phyloP scores from a whole-genome alignment of 2,888 invertebrate species.

The Parnassius glacialis region DNA sequence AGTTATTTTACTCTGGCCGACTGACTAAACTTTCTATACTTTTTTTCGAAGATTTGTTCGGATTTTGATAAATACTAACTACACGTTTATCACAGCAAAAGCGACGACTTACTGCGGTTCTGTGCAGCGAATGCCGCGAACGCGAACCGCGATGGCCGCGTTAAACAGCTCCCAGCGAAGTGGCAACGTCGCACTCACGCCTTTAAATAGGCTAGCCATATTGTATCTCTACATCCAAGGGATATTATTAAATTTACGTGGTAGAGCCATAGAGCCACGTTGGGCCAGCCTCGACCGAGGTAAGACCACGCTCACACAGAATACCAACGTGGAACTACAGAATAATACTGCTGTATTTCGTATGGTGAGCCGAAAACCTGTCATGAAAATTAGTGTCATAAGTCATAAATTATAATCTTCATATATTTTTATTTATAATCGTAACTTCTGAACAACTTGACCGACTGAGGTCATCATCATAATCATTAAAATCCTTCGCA shows the following conservation, averaged over 20 bases:
- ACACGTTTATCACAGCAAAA: background rate
- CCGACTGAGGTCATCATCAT: no score
- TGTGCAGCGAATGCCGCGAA: constrained; percentile 19
- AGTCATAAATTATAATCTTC: no score
- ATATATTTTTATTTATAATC: no score
- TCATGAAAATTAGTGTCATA: no score
- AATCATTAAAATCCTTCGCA: no score
- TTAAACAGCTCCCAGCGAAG: constrained; percentile 21
- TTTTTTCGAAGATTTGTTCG: constrained; percentile 10
- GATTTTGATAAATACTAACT: constrained; percentile 3
- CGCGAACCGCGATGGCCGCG: constrained; percentile 15
- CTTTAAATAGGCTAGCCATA: constrained; percentile 10
- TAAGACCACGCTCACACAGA: no score
- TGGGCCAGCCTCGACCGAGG: no score
- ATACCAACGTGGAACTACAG: no score
- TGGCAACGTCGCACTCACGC: constrained; percentile 35
- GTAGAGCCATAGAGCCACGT: no score
- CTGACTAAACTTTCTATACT: constrained; percentile 7
- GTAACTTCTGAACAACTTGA: no score
- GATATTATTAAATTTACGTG: background rate
- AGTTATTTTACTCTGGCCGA: background rate
- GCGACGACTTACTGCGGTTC: constrained; percentile 6
- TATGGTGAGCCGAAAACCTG: no score
- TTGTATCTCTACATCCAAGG: background rate
- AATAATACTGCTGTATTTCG: no score